phyloP scores from a whole-genome alignment of 2,113 vertebrate genomes.

The Ceuthmochares aereus region DNA sequence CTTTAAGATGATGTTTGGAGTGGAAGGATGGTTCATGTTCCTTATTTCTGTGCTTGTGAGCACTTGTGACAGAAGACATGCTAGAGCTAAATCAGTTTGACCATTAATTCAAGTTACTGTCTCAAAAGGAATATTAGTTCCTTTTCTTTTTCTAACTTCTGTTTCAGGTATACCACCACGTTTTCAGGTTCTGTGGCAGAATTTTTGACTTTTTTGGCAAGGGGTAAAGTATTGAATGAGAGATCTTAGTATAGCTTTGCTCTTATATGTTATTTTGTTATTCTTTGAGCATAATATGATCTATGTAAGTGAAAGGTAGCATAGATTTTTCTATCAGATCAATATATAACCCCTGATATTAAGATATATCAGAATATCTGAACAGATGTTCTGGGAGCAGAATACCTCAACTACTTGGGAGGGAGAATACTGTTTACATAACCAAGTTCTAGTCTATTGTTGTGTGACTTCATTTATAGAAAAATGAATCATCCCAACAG shows the following conservation, averaged over 20 bases:
- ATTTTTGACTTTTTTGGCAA: not conserved
- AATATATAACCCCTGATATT: not conserved
- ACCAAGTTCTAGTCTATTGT: not conserved
- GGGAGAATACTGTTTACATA: not conserved
- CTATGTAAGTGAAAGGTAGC: not conserved
- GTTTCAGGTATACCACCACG: not conserved
- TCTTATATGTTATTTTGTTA: not conserved
- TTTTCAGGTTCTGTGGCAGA: not conserved
- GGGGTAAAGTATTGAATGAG: not conserved
- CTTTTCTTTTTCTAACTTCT: not conserved
- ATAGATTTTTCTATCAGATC: not conserved
- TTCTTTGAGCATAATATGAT: not conserved
- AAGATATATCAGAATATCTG: not conserved
- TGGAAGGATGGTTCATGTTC: not conserved
- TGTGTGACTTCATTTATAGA: not conserved
- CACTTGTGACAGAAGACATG: not conserved
- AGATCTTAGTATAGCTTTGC: not conserved
- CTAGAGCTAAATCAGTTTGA: not conserved
- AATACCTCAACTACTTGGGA: not conserved
- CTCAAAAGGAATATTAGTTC: not conserved
- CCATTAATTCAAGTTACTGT: not conserved
- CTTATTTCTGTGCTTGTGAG: not conserved
- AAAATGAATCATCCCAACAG: not conserved
- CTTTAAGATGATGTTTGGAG: not conserved
- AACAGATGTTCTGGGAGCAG: not conserved